A percentile compares a stretch with the other conserved stretches of the same genome.
These are phyloP conservation scores for Macaca fascicularis DNA, from an alignment of 2,113 vertebrate genomes.

Conservation along the genomic window T2T-MFA8v1.1 NC_088377.1:179519001-179519500, in stretches of 20 bases:
- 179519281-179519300: background rate
- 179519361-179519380: background rate
- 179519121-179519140: background rate
- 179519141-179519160: background rate
- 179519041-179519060: background rate
- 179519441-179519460: background rate
- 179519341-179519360: background rate
- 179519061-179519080: background rate
- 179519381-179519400: background rate
- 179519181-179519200: background rate
- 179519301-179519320: background rate
- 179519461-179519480: conserved; percentile 6
- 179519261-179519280: background rate
- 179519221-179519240: background rate
- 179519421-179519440: conserved; percentile 5
- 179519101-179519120: background rate
- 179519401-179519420: background rate
- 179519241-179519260: background rate
- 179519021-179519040: background rate
- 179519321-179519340: background rate
- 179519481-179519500: background rate
- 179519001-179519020: background rate
- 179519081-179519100: background rate
- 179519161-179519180: background rate
- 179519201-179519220: background rate